phyloP scores from a whole-genome alignment of 2,113 vertebrate genomes.

The Phoxinus phoxinus region DNA sequence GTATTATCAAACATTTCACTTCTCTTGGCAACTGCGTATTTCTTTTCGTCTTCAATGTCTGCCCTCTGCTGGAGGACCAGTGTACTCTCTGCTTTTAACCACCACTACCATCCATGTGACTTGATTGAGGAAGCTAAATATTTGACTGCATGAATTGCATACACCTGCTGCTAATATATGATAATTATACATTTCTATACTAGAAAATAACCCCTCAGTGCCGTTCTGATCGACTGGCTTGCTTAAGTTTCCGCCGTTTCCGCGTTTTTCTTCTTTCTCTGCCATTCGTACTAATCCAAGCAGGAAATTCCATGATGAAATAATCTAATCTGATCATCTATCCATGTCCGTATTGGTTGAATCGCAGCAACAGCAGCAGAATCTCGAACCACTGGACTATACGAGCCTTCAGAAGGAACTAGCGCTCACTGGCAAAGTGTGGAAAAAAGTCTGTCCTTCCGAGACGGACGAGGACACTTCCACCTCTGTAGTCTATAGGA shows the following conservation, averaged over 20 bases:
- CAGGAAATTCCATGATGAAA: slow-evolving; percentile 1
- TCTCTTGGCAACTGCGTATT: background rate
- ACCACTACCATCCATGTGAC: background rate
- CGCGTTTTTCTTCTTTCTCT: background rate
- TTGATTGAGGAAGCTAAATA: background rate
- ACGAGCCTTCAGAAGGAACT: slow-evolving; percentile 96
- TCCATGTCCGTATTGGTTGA: slow-evolving; percentile 62
- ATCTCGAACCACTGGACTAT: slow-evolving; percentile 93
- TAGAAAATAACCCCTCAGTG: background rate
- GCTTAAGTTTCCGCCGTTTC: background rate
- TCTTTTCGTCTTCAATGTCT: background rate
- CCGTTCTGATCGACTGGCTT: background rate
- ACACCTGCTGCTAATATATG: background rate
- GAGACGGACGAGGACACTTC: slow-evolving; percentile 93
- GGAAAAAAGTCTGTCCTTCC: slow-evolving; percentile 91
- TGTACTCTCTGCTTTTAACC: background rate
- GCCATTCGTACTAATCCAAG: slow-evolving; percentile 12
- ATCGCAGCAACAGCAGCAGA: slow-evolving; percentile 75
- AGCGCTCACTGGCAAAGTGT: slow-evolving; percentile 93
- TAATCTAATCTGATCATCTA: slow-evolving; percentile 68
- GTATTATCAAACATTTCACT: background rate
- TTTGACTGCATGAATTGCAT: background rate
- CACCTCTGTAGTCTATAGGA: slow-evolving; percentile 96
- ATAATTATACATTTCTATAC: background rate
- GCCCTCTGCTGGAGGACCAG: slow-evolving; percentile 27